Conservation (phyloP, 2,113 vertebrate species). For the Urocolius indicus region DNA sequence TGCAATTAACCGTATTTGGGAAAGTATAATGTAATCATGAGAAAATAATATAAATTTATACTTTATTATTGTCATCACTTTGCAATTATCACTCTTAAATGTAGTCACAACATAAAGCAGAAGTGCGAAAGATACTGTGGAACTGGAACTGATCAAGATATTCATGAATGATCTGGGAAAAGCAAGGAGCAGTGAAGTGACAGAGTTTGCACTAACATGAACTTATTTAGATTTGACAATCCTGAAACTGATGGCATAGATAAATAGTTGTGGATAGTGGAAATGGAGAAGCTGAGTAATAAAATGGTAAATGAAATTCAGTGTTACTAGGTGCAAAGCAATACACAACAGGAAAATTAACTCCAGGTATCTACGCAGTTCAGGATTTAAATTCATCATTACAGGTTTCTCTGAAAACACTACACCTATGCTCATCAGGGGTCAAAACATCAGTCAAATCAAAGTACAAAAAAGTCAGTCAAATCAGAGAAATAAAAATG, state of each 20-base stretch:
- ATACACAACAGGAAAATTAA: neutral
- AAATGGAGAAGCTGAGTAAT: neutral
- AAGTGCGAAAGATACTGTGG: neutral
- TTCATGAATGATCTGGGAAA: neutral
- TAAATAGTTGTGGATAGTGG: neutral
- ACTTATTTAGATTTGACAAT: neutral
- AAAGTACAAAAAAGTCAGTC: neutral
- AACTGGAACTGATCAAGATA: neutral
- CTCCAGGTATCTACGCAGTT: neutral
- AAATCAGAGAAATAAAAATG: neutral
- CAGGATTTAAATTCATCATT: neutral
- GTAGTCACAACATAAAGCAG: fast-evolving
- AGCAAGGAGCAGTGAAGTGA: neutral
- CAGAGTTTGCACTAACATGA: neutral
- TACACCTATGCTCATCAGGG: neutral
- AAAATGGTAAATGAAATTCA: conserved; percentile 9
- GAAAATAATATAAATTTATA: neutral
- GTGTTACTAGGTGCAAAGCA: neutral
- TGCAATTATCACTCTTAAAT: neutral
- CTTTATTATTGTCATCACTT: neutral
- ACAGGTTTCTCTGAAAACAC: neutral
- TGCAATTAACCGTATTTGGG: neutral
- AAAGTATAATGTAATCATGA: neutral
- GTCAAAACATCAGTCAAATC: neutral
- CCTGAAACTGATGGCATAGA: neutral